These are phyloP conservation scores for Drosophila imparisetae DNA, from an alignment of 2,888 invertebrate species.

Conservation along the genomic window DNA sequence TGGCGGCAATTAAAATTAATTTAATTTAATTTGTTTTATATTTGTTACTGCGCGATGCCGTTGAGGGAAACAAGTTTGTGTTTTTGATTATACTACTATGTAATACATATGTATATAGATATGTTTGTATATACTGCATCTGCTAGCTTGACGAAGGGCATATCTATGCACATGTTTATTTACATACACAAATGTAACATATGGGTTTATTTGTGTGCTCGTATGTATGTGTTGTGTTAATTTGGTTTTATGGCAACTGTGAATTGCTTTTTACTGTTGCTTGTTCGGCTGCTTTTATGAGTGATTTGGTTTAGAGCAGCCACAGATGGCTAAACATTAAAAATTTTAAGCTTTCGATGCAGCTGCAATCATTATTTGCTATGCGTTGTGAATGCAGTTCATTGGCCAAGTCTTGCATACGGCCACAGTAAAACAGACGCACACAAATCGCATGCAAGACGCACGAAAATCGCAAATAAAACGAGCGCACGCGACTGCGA, in stretches of 20 bases:
- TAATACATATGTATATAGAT: conserved; percentile 1
- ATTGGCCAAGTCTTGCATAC: conserved; percentile 46
- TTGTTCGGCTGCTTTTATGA: conserved; percentile 62
- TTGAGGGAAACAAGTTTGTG: conserved; percentile 64
- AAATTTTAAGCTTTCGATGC: conserved; percentile 46
- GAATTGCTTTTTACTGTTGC: conserved; percentile 74
- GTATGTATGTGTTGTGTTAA: conserved; percentile 55
- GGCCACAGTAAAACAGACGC: conserved; percentile 14
- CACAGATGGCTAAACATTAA: conserved; percentile 57
- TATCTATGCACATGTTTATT: conserved; percentile 44
- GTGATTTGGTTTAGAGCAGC: conserved; percentile 61
- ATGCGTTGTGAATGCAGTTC: conserved; percentile 40
- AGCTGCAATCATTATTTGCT: conserved; percentile 50
- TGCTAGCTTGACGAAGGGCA: conserved; percentile 54
- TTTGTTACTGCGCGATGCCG: conserved; percentile 55
- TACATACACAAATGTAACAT: conserved; percentile 31
- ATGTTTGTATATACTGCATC: conserved; percentile 9
- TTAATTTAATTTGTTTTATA: conserved; percentile 77
- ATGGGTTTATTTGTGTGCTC: conserved; percentile 1
- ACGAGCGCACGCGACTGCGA: conserved; percentile 69
- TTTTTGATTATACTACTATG: conserved; percentile 59
- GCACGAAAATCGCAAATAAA: conserved; percentile 62
- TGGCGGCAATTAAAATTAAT: conserved; percentile 76
- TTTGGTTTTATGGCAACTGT: conserved; percentile 74
- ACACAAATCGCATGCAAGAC: conserved; percentile 52